Base-by-base conservation (phyloP, 2,888 invertebrate genomes). In the Tricholauxania praeusta region DNA sequence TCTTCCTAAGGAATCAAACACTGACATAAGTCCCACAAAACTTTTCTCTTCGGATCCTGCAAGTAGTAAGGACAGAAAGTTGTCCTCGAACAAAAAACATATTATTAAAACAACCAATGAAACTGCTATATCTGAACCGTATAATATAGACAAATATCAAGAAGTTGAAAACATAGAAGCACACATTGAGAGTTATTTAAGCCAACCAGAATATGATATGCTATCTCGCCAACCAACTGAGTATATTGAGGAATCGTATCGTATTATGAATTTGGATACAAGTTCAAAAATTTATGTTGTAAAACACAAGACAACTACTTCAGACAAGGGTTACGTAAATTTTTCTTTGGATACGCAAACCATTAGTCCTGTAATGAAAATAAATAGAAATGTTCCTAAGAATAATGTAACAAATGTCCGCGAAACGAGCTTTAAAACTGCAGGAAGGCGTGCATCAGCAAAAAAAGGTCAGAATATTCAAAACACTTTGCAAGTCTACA, bases 381-480 rank as follows among this genome's bases (percentile, higher is more conserved):
- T 60, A 66, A 72, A 73, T 65, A 74, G 28, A 70, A 66, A 8
- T 28, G 12, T 32, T 0, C 47, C 65, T 1, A 89, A 93, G 83
- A 94, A 94, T 81, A 95, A 95, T 2, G 88, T 92, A 3, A 95
- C 95, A 7, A 95, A 95, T 0, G 91, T 96, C 8, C 94, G 94
- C 83, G 95, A 96, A 87, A 95, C 96, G 0, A 94, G 93, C 84
- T 95, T 96, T 39, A 39, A 39, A 10, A 10, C 10, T 39, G 93
- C 96, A 80, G 94, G 96, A 39, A 95, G 96, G 5, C 94, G 93
- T 83, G 94, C 96, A 81, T 93, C 93, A 65, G 95, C 94, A 53
- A 96, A 96, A 88, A 96, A 96, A 85, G 95, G 96, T 4, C 96
- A 96, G 88, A 93, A 94, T 12, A 88, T 96, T 48, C 94, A 95